phyloP scores from a whole-genome alignment of 2,888 invertebrate genomes.

The Allolobophora icterica region DNA sequence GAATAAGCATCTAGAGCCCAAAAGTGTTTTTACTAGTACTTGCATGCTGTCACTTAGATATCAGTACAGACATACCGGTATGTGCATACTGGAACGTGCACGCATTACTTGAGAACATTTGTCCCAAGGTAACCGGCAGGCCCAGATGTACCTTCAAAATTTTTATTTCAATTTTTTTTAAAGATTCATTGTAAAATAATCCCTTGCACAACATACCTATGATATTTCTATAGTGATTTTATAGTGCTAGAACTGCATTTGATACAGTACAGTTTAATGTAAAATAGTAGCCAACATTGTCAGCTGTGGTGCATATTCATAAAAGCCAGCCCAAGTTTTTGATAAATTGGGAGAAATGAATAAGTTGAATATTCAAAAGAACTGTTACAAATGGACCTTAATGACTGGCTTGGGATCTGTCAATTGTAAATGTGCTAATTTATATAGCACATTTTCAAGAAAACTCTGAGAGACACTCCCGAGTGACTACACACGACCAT shows the following conservation, averaged over 20 bases:
- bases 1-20: background rate
- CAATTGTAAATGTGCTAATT: background rate
- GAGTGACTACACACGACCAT: too few relatives aligned
- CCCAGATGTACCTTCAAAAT: background rate
- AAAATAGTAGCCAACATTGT: background rate
- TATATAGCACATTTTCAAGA: too few relatives aligned
- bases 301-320: background rate
- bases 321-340: background rate
- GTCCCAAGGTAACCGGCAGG: background rate
- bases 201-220: background rate
- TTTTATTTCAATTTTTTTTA: background rate
- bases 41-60: background rate
- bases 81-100: background rate
- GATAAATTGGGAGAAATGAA: background rate
- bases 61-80: too few relatives aligned
- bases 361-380: background rate
- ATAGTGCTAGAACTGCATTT: background rate
- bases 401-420: background rate
- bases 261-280: too few relatives aligned
- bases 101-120: background rate
- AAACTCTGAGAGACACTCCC: too few relatives aligned
- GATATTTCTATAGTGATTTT: background rate
- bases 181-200: background rate
- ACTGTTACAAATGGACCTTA: background rate
- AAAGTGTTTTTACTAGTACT: background rate